phyloP scores from a whole-genome alignment of 2,113 vertebrate genomes.

The Pyrgilauda ruficollis region DNA sequence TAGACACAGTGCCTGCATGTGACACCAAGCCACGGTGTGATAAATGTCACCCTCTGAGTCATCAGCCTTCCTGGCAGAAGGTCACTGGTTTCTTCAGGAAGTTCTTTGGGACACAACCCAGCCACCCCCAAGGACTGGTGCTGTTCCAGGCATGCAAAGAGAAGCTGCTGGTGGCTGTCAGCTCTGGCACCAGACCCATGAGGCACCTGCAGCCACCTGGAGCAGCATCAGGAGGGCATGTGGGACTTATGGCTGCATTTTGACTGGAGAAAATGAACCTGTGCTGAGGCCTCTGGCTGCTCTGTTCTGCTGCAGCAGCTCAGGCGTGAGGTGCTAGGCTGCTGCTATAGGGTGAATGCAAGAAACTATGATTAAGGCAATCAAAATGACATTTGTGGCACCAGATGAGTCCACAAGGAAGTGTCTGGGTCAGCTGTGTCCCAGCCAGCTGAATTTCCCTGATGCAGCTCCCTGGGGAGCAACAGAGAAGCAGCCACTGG shows the following conservation, averaged over 20 bases:
- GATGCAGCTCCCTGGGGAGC: fast-evolving
- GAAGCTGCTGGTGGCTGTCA: background rate
- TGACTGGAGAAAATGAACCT: background rate
- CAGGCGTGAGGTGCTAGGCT: background rate
- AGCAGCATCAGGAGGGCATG: background rate
- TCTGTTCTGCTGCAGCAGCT: background rate
- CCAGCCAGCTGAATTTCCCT: background rate
- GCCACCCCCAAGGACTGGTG: background rate
- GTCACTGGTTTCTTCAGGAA: background rate
- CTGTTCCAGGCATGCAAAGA: background rate
- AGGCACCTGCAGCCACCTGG: background rate
- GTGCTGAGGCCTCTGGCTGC: background rate
- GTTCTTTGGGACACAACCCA: background rate
- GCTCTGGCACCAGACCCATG: background rate
- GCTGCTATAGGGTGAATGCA: background rate
- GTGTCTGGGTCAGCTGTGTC: background rate
- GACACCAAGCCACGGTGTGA: background rate
- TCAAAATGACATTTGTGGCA: background rate
- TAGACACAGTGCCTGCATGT: fast-evolving
- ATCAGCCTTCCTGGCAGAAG: background rate
- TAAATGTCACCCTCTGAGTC: background rate
- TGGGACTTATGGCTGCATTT: background rate
- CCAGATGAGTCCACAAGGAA: background rate
- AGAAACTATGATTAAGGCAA: background rate
- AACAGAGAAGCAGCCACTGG: background rate